Evolutionary conservation across 1,140 invertebrate genomes (phyloP).

Genomic region (Drosophila pruinosa): DNA sequence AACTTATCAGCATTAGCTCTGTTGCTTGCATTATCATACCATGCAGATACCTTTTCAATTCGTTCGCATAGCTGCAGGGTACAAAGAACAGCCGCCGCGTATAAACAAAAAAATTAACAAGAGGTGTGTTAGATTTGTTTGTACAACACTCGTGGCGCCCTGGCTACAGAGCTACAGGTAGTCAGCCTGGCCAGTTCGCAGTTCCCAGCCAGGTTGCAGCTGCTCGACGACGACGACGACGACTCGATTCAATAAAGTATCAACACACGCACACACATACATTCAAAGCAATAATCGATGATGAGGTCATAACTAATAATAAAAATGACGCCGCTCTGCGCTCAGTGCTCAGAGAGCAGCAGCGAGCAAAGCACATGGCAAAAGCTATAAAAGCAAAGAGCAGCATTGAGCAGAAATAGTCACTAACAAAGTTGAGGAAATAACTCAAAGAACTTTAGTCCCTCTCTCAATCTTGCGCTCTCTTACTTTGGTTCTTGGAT

Average conservation of each 20-base stretch:
- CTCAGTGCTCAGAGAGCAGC: constrained; percentile 34
- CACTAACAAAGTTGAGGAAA: constrained; percentile 33
- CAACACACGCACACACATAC: constrained; percentile 51
- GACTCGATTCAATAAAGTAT: constrained; percentile 74
- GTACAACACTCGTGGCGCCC: constrained; percentile 70
- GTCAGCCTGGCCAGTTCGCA: constrained; percentile 16
- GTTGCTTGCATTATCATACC: neutral
- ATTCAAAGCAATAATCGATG: constrained; percentile 80
- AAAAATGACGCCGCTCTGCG: constrained; percentile 75
- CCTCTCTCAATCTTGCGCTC: neutral
- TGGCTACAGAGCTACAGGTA: constrained; percentile 41
- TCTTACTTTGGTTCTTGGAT: neutral
- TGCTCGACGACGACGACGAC: constrained; percentile 20
- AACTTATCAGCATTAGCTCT: neutral
- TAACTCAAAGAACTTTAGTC: constrained; percentile 25
- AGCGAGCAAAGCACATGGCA: constrained; percentile 46
- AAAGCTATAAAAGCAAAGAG: constrained; percentile 19
- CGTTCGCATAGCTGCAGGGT: constrained; percentile 6
- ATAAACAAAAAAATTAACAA: constrained; percentile 39
- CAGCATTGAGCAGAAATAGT: constrained; percentile 4
- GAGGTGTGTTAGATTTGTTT: constrained; percentile 65
- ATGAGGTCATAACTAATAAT: constrained; percentile 83
- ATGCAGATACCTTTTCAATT: neutral
- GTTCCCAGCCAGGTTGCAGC: constrained; percentile 34
- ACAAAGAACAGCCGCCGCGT: constrained; percentile 8